Evolutionary conservation across 2,113 vertebrate species (phyloP).

Genomic region (Girardinichthys multiradiatus): DNA sequence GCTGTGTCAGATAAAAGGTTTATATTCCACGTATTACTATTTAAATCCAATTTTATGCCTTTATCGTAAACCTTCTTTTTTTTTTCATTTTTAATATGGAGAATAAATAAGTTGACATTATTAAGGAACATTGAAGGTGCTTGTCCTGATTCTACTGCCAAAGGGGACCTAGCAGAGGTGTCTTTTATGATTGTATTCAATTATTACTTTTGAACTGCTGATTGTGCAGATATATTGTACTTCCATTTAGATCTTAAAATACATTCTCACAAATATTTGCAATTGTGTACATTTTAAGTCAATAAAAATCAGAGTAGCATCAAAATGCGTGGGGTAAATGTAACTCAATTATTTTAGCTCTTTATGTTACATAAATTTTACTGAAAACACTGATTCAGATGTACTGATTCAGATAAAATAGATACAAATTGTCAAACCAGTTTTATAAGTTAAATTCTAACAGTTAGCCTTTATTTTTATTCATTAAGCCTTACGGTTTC

Average conservation of each 20-base stretch:
- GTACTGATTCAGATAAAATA: too few species aligned
- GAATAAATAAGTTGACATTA: neutral
- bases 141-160: neutral
- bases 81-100: neutral
- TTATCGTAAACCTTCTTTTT: neutral
- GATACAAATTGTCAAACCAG: neutral
- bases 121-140: neutral
- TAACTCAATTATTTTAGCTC: neutral
- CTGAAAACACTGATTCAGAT: neutral
- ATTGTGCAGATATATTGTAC: neutral
- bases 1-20: neutral
- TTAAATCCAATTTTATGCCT: too few species aligned
- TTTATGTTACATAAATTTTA: neutral
- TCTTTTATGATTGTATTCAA: neutral
- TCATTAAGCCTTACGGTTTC: neutral
- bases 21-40: too few species aligned
- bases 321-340: neutral
- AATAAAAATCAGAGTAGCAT: neutral
- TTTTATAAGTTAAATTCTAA: neutral
- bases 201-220: neutral
- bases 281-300: too few species aligned
- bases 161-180: neutral
- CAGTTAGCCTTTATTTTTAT: neutral
- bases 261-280: neutral
- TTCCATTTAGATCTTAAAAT: neutral